Base-by-base conservation (phyloP, 2,113 vertebrate genomes). In the Toxotes chatareus region DNA sequence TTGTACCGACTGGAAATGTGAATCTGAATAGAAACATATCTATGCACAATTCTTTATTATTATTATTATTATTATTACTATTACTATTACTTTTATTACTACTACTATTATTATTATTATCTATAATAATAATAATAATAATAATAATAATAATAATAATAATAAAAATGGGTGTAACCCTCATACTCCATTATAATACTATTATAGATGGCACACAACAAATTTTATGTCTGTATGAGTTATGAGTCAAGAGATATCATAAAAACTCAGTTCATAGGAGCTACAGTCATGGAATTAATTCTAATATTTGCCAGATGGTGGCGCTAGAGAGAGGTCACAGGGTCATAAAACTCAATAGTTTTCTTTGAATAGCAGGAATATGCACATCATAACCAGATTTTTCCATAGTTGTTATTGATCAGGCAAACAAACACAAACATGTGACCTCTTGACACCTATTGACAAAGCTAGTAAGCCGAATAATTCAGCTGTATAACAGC, bases 371-470 rank as follows among this genome's bases (percentile, higher is more conserved):
- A 53, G n/a, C n/a, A 64, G 9, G 17, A 46, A 78, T 31, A 10
- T 51, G 7, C 6, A 36, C 5, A 76, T 44, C 36, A 59, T 49
- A 49, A 77, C 32, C 5, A 47, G 27, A 40, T 7, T 14, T 57
- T 64, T 76, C 7, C n/a, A 61, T 3, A 55, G 23, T 7, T 73
- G 63, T 56, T 14, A 10, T 32, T 79, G 27, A 73, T 65, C 17
- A 66, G 32, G 79, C 44, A 80, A 68, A 67, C 27, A 77, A 47
- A 36, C 6, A 21, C 31, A 80, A 49, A 66, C 17, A 40, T 3
- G 16, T 67, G 40, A 76, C 13, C 19, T 51, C 31, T 31, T 11
- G 27, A 44, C 13, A 65, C 36, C 1, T 47, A 12, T 49, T 31
- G 8, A 64, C 40, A 68, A 32, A 60, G 53, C 16, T 51, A 55